phyloP scores from a whole-genome alignment of 1,140 invertebrate species.

The Drosophila setifemur region DNA sequence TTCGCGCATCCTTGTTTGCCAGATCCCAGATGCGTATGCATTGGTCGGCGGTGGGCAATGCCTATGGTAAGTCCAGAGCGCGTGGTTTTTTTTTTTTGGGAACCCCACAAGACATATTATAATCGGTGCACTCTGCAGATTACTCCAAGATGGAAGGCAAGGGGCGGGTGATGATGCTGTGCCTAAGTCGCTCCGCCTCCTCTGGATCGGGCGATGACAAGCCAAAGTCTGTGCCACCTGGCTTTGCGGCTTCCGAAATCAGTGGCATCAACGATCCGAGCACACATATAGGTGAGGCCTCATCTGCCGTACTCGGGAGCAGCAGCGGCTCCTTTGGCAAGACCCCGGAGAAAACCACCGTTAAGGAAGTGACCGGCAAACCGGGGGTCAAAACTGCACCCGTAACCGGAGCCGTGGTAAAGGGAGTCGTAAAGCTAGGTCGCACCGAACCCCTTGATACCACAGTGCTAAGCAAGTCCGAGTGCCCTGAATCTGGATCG shows the following conservation, averaged over 20 bases:
- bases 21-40: not conserved
- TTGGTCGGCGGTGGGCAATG: not conserved
- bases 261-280: not conserved
- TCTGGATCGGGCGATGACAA: not conserved
- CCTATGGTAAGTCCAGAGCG: conserved; percentile 3
- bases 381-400: not conserved
- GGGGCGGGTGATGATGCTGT: not conserved
- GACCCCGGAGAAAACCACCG: not conserved
- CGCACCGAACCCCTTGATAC: not conserved
- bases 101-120: not conserved
- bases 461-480: not conserved
- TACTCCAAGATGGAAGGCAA: not conserved
- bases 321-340: not conserved
- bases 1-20: not conserved
- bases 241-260: not conserved
- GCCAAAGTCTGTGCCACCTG: not conserved
- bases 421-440: not conserved
- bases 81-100: not conserved
- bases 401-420: not conserved
- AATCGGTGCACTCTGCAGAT: too few relatives aligned
- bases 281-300: not conserved
- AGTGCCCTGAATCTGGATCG: not conserved
- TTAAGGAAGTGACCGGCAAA: not conserved
- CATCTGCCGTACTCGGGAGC: not conserved
- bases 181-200: not conserved